Evolutionary conservation across 2,113 vertebrate genomes (phyloP), one percentile per base, ranked within the genome.

Genomic region (Menidia beryllina): DNA sequence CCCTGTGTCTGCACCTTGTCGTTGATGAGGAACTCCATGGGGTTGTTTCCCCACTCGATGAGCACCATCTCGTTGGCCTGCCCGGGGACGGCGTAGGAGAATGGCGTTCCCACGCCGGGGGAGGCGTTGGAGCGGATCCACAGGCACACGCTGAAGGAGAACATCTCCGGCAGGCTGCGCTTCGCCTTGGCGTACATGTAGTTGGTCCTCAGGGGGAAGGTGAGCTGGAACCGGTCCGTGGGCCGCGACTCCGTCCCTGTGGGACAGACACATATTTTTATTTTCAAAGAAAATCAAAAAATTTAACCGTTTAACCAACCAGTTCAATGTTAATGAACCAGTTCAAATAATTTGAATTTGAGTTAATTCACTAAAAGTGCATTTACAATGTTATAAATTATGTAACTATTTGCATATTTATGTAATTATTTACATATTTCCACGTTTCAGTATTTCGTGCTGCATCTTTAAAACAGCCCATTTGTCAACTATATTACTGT

Each of bases 161-260:
- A 98, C 97, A 99, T 98, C 91, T 99, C 97, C 0, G 97, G 97
- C 23, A 99, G 93, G 90, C 95, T 99, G 88, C 93, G 93, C 91
- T 95, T 97, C 90, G 97, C 95, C 93, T 98, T 98, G 82, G 96
- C 97, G 2, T 98, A 99, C 97, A 99, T 98, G 93, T 99, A 99
- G 94, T 99, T 98, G 84, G 97, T 99, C 73, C 97, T 93, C 83
- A 98, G 89, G 0, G 96, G 95, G 77, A 99, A 98, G 0, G 96
- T 98, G 82, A 99, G 94, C 93, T 99, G 97, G 86, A 98, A 99
- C 78, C 94, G 94, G 74, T 97, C 96, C 12, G 93, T 84, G 0
- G 96, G 96, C 12, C 96, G 92, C 86, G 75, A 95, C 77, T 97
- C 96, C 87, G 96, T 98, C 50, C 87, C 88, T 92, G 80, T 10